Conservation (phyloP, 2,888 invertebrate genomes). For the Drosophila helvetica region DNA sequence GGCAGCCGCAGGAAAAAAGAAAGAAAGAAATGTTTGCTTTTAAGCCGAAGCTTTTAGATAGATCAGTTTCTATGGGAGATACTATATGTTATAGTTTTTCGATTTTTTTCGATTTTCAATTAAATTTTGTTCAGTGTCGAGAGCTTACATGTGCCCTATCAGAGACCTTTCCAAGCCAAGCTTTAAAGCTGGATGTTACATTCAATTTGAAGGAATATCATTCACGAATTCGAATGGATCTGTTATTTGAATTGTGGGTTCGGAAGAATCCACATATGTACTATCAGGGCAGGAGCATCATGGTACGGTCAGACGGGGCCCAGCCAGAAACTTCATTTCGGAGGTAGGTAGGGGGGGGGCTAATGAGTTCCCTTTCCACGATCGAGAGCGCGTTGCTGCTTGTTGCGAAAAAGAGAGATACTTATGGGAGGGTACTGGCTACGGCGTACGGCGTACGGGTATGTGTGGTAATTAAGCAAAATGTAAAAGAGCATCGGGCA, state of each 20-base stretch:
- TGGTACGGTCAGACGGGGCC: neutral
- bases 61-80: neutral
- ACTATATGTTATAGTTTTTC: too few species aligned
- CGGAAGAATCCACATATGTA: neutral
- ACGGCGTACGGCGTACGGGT: slow-evolving; percentile 4
- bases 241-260: neutral
- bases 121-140: too few species aligned
- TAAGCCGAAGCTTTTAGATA: neutral
- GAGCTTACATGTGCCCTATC: too few species aligned
- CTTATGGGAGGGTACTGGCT: slow-evolving; percentile 6
- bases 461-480: slow-evolving; percentile 63
- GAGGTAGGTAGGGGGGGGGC: slow-evolving; percentile 25
- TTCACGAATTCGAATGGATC: neutral
- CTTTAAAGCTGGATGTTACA: too few species aligned
- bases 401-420: slow-evolving; percentile 30
- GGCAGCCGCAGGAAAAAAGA: slow-evolving; percentile 3
- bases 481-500: slow-evolving; percentile 45
- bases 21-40: neutral
- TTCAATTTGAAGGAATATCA: neutral
- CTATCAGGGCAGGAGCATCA: neutral
- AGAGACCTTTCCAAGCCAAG: too few species aligned
- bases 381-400: slow-evolving; percentile 13
- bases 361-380: slow-evolving; percentile 49
- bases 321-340: neutral
- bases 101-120: too few species aligned